Evolutionary conservation across 2,113 vertebrate genomes (phyloP), one percentile per base, ranked within the genome.

Genomic region (Hippocampus zosterae): DNA sequence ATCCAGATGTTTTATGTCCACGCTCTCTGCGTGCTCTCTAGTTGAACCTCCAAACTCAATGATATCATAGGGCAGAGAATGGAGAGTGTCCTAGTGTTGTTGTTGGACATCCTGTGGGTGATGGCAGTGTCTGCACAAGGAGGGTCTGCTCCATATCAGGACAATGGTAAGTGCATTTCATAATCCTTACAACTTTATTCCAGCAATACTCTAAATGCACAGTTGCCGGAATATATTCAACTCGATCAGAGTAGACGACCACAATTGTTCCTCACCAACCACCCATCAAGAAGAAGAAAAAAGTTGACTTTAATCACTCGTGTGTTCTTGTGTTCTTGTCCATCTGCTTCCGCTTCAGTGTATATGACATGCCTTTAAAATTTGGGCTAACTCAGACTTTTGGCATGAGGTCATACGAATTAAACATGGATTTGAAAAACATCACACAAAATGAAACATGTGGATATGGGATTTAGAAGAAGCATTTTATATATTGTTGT

Each of bases 1-100:
- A 76, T 90, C 88, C 90, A 92, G 90, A 91, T 92, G 91, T 91
- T 91, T 81, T 70, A 79, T 80, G 88, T 86, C 84, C 80, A 73
- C 74, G 33, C 57, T 65, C n/a, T 59, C 42, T 65, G 76, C 75
- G 82, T 10, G 79, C 73, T 76, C 75, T 72, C 69, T 52, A 42
- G n/a, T 42, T 42, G n/a, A 46, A 46, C 10, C 2, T 44, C 21
- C 66, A 40, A n/a, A 21, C 21, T 52, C 52, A 37, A 37, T 40
- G 19, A 56, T n/a, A 55, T 40, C 65, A 71, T 18, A 18, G 37
- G 42, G 2, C 21, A 50, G 55, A 87, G 52, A 84, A 91, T 92
- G 90, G 80, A 84, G 81, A 65, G 37, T 64, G 8, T 50, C 6
- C 76, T 70, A 65, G 27, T 81, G 56, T 23, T 87, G 63, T 70